Conservation (phyloP, 2,797 vertebrate genomes). For the Hipposideros larvatus region DNA sequence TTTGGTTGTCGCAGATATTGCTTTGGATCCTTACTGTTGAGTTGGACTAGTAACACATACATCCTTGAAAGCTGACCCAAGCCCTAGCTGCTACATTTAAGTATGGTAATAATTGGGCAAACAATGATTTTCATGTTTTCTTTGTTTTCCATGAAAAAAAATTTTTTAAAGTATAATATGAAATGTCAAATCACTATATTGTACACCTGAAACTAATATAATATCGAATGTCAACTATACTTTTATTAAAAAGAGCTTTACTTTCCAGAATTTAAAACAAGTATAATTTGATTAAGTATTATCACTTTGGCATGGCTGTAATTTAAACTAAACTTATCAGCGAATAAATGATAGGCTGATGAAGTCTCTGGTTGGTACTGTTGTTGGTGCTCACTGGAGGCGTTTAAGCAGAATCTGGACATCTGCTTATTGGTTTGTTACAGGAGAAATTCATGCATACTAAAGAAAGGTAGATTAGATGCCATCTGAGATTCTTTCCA, state of each 20-base stretch:
- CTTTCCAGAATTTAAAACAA: not conserved
- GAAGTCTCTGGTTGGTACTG: not conserved
- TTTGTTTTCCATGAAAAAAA: conserved; percentile 17
- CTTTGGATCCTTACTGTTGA: not conserved
- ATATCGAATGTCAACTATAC: too few relatives aligned
- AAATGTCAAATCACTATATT: too few relatives aligned
- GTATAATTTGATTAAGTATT: not conserved
- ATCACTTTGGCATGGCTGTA: not conserved
- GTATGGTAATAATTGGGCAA: not conserved
- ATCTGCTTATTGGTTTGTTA: not conserved
- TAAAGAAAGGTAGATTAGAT: not conserved
- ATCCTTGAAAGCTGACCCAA: conserved; percentile 14
- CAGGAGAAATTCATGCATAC: not conserved
- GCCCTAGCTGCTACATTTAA: not conserved
- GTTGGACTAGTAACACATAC: not conserved
- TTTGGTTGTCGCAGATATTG: not conserved
- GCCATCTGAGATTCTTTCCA: conserved; percentile 21
- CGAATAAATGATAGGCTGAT: not conserved
- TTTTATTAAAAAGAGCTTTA: too few relatives aligned
- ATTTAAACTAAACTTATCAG: conserved; percentile 32
- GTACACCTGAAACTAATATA: too few relatives aligned
- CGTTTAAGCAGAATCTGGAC: not conserved
- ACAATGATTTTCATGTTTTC: not conserved
- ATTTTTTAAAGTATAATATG: conserved; percentile 45
- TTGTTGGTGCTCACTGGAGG: not conserved